phyloP scores from a whole-genome alignment of 35 echinoderm and acorn worm genomes.

The Holothuria glaberrima region DNA sequence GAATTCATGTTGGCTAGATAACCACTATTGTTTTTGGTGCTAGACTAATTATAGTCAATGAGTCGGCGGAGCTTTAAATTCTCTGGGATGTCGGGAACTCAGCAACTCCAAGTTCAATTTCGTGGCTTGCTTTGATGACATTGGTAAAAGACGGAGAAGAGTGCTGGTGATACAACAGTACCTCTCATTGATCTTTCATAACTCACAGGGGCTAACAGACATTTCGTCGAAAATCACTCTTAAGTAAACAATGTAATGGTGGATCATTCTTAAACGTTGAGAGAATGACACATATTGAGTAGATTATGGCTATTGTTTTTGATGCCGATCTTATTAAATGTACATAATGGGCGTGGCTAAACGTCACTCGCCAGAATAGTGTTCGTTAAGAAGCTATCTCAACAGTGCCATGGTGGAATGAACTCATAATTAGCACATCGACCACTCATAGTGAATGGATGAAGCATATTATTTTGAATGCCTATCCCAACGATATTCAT shows the following conservation, averaged over 20 bases:
- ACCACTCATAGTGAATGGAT: conserved; percentile 6
- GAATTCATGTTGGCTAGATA: background rate
- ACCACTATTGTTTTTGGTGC: background rate
- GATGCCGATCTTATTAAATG: background rate
- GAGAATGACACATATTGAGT: background rate
- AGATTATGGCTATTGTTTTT: conserved; percentile 10
- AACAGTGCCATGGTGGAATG: conserved; percentile 16
- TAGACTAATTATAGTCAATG: background rate
- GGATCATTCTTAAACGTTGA: conserved; percentile 12
- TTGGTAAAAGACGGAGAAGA: conserved; percentile 5
- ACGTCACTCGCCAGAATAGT: background rate
- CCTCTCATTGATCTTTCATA: conserved; percentile 2
- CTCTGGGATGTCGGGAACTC: conserved; percentile 9
- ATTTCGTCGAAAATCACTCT: conserved; percentile 13
- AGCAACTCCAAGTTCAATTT: background rate
- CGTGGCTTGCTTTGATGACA: conserved; percentile 1
- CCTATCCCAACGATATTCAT: background rate
- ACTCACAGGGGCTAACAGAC: background rate
- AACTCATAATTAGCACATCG: background rate
- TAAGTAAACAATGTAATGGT: background rate
- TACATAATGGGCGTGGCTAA: conserved; percentile 6
- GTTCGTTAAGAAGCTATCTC: conserved; percentile 5
- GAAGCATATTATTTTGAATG: background rate
- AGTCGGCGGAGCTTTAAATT: conserved; percentile 15
- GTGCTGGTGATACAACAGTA: background rate